Evolutionary conservation across 2,888 invertebrate genomes (phyloP), one percentile per base, ranked within the genome.

Genomic region (Lithophane ornitopus): DNA sequence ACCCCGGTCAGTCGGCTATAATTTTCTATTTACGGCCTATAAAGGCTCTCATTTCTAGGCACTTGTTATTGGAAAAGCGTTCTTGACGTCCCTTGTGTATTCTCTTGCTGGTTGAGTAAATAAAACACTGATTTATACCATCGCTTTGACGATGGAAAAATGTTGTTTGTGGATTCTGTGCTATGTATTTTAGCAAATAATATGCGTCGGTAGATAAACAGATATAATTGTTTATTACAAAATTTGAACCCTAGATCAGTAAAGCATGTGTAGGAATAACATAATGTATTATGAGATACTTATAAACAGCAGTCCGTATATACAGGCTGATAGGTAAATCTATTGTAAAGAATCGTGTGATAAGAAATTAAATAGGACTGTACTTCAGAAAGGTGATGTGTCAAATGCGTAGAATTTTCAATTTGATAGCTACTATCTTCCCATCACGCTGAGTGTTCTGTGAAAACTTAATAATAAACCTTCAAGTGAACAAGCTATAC

Each of bases 1-100:
- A 92, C 91, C 91, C 88, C 79, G 83, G 87, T 88, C 88, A 88
- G 85, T 80, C 82, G 88, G 90, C 93, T 90, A 93, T 94, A 93
- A 94, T 93, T 93, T 93, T 92, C 92, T 92, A 93, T 94, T 94
- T 94, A 94, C 92, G 94, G 90, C 87, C 94, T 90, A 93, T 94
- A 94, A 94, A 94, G 90, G 92, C 92, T 92, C 92, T 93, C 93
- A 93, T 94, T 92, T 91, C 92, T 90, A 89, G 91, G 89, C 92
- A 91, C 92, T 93, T 92, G 91, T 93, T 93, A 94, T 94, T 92
- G 93, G 93, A 92, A 93, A 93, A 83, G 89, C 89, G 91, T 89
- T 89, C 86, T 83, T 84, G 71, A 74, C 59, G 75, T 88, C 89
- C 87, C 88, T 74, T 44, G 87, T 82, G 89, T 87, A 90, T 91